Evolutionary conservation across 2,888 invertebrate species (phyloP).

Genomic region (Callosobruchus maculatus): DNA sequence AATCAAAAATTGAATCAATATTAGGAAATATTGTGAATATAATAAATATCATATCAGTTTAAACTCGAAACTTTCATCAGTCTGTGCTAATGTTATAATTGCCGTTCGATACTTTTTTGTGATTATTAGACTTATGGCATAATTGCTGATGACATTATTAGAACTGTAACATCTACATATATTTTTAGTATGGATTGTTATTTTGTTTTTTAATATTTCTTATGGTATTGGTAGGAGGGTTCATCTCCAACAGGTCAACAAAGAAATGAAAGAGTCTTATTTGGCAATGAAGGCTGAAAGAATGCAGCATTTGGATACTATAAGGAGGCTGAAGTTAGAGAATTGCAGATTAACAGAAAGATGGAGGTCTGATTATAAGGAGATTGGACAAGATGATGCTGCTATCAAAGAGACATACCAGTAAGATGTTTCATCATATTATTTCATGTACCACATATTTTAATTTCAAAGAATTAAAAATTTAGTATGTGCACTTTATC

Average conservation of each 20-base stretch:
- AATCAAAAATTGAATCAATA: no score
- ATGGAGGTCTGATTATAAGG: conserved; percentile 28
- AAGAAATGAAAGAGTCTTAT: conserved; percentile 34
- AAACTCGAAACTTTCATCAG: no score
- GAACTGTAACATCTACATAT: no score
- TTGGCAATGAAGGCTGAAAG: conserved; percentile 32
- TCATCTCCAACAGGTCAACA: conserved; percentile 35
- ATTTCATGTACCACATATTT: background rate
- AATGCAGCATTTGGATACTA: conserved; percentile 20
- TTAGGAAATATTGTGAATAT: no score
- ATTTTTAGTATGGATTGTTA: no score
- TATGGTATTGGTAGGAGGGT: conserved; percentile 29
- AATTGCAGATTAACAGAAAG: conserved; percentile 25
- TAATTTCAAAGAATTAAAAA: background rate
- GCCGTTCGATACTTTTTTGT: no score
- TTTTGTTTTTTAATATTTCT: no score
- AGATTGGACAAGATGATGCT: conserved; percentile 23
- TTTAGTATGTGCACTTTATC: no score
- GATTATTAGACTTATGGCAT: no score
- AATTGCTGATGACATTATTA: background rate
- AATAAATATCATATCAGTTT: no score
- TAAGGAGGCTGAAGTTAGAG: conserved; percentile 28
- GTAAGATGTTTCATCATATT: conserved; percentile 16
- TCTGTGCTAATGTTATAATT: no score
- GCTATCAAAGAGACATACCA: conserved; percentile 18